Evolutionary conservation across 1,140 invertebrate genomes (phyloP), one percentile per base, ranked within the genome.

Genomic region (Drosophila tristis): DNA sequence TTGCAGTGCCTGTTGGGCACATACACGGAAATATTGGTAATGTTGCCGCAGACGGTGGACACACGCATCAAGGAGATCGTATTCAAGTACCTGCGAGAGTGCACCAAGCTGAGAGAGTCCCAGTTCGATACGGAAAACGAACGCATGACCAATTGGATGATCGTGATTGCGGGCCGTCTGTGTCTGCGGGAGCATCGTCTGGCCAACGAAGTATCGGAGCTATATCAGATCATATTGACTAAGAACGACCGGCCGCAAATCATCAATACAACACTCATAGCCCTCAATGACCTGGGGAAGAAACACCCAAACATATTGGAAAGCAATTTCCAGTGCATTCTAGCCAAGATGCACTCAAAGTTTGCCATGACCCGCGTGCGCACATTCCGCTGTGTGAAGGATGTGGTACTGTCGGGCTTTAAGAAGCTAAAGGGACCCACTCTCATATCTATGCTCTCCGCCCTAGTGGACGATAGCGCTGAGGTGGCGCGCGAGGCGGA

Each of bases 301-400:
- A 91, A 90, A 45, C 86, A 89, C 39, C 90, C 91, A 0, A 47
- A 78, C 11, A 74, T 86, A 60, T 71, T 92, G 26, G 91, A 92
- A 51, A 73, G 58, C 20, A 91, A 90, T 51, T 74, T 92, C 29
- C 66, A 74, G 20, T 67, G 60, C n/a, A 82, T 92, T 51, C 50
- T 92, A 11, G 39, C 59, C 20, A 92, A 92, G 35, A 59, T 92
- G 0, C 54, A 56, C 2, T 91, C 89, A 0, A 78, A 84, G 5
- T 92, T 70, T 47, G 55, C 72, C 6, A 76, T 86, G n/a, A 92
- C 91, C 9, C 78, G 91, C 6, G 74, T 90, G 4, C 74, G 76
- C 23, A 90, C 91, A 8, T 92, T 90, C 47, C 84, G 91, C 5
- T 91, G 86, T 58, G 90, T 92, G 7, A 91, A 92, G 44, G 78